A percentile compares a stretch with the other conserved stretches of the same genome.
Evolutionary conservation across 2,888 invertebrate species (phyloP).

Genomic region (Apomyelois bistriatella): DNA sequence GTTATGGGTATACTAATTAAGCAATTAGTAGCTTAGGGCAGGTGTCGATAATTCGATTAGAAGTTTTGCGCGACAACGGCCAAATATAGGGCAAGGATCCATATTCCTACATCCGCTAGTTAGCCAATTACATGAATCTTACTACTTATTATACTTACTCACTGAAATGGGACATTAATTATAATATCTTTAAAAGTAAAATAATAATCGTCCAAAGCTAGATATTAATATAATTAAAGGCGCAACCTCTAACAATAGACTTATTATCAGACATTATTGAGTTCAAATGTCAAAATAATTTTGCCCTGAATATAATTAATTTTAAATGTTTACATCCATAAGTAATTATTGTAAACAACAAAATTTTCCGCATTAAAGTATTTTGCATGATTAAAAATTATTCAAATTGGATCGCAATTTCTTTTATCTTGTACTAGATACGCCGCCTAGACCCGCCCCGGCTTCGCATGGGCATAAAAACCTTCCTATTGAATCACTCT

Average conservation of each 20-base stretch:
- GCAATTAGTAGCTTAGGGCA: slow-evolving; percentile 11
- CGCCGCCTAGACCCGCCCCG: too few relatives aligned
- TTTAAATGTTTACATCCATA: neutral
- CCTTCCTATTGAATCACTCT: too few relatives aligned
- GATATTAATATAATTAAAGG: neutral
- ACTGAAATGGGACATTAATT: too few relatives aligned
- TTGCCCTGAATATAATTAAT: neutral
- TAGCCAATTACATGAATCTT: too few relatives aligned
- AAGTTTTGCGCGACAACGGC: neutral
- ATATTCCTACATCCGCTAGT: too few relatives aligned
- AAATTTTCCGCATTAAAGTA: neutral
- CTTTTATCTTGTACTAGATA: too few relatives aligned
- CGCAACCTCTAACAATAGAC: neutral
- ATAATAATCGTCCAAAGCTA: too few relatives aligned
- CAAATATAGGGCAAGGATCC: neutral
- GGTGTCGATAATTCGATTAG: slow-evolving; percentile 8
- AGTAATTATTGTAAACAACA: neutral
- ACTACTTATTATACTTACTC: too few relatives aligned
- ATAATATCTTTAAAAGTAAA: too few relatives aligned
- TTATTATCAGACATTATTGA: neutral
- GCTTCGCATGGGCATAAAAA: too few relatives aligned
- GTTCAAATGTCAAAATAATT: neutral
- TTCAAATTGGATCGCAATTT: too few relatives aligned
- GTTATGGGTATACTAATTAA: slow-evolving; percentile 10
- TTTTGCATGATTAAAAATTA: too few relatives aligned